Evolutionary conservation across 1,140 invertebrate species (phyloP), one percentile per base, ranked within the genome.

Genomic region (Ooceraea biroi): DNA sequence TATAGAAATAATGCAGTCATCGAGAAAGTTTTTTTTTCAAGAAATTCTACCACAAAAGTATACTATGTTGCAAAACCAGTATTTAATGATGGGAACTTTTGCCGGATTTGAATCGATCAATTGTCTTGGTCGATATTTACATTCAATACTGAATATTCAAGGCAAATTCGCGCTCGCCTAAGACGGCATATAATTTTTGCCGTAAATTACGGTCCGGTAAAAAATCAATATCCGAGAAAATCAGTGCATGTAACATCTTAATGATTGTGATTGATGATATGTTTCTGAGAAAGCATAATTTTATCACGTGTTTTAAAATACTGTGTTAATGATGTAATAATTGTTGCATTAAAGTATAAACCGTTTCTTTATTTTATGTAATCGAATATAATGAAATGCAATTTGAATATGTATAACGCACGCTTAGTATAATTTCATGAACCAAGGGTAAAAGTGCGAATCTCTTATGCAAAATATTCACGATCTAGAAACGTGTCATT

Each of bases 101-200:
- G 1, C 44, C 12, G 14, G 55, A 10, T n/a, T 17, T 36, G 0
- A 71, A 12, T 71, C 3, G n/a, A 66, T 55, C 10, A 17, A 41
- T 2, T 57, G 11, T 55, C 0, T 27, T 57, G 11, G 22, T 52
- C n/a, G 0, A n/a, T 7, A 22, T 76, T 76, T 50, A 55, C 27
- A 50, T 66, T 8, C 1, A 11, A 0, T 55, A 25, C 41, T 78
- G 66, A 55, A 68, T 68, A 68, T 68, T 78, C 30, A 44, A 78
- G 12, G 12, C 3, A 66, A 77, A 36, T 36, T 36, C 36, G 0
- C 7, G 69, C 69, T 69, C 12, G 17, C 27, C 2, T 10, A 7
- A 66, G 27, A 44, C 22, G 10, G 3, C 1, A 69, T 71, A 22
- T 80, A 71, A 80, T 71, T 80, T 80, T 57, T 46, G 22, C 27